Base-by-base conservation (phyloP, 2,113 vertebrate species). In the Falcunculus frontatus region DNA sequence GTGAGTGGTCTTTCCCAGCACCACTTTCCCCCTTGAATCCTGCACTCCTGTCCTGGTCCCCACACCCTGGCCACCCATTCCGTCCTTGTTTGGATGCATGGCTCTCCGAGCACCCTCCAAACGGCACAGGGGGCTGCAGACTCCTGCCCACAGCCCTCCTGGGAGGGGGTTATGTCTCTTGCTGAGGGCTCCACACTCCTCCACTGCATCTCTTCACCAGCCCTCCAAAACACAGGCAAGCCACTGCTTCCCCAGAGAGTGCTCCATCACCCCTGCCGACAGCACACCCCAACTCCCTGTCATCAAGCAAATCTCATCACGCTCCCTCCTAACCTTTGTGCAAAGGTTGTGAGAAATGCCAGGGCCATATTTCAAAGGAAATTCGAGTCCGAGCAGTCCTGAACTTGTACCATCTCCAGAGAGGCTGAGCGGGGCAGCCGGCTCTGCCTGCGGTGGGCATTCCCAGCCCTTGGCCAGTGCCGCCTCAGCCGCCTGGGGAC, bases 331-430 rank as follows among this genome's bases (percentile, higher is more conserved):
- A 89, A 91, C 92, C 92, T 97, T 94, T 96, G 90, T 63, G 78
- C 94, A 91, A 96, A 95, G 94, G 95, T 91, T 85, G 44, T 68
- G 78, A 82, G 92, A 93, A 95, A 96, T 93, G 92, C 94, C 95
- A 95, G 92, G 78, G 70, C 63, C 7, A 25, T 94, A 89, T 94
- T 96, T 97, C 95, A 96, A 30, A 27, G 59, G 84, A 63, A 72
- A 78, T 50, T n/a, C 0, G 20, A 78, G 62, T 16, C 33, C 4
- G 0, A 60, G 69, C 4, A 1, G 60, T 14, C 44, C 78, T 44
- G 18, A 67, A 33, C 82, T 68, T 11, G 1, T 11, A 21, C 13
- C 44, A 9, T 1, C 64, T 65, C 18, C 7, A 1, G 78, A 63
- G 79, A 41, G 42, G 67, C 13, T 29, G 37, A 3, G 44, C 2